Evolutionary conservation across 2,888 invertebrate genomes (phyloP), one percentile per base, ranked within the genome.

Genomic region (Allacma fusca): DNA sequence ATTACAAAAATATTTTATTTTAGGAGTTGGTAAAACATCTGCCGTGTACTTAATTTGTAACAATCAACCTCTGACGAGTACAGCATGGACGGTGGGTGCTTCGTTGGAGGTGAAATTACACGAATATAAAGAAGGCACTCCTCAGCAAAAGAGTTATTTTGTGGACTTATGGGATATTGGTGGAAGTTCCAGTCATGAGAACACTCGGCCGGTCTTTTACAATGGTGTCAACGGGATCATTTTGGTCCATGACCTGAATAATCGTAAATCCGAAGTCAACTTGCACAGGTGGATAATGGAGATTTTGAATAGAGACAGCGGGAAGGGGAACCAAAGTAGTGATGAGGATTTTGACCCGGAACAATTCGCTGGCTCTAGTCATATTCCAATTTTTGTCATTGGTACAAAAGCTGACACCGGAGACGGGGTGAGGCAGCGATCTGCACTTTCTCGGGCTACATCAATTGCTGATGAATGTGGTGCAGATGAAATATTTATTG

Each of bases 141-240:
- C 94, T 24, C 91, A 92, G 79, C 97, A 98, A 86, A 93, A 92
- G 84, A 92, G 94, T 5, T 97, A 92, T 87, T 97, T 97, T 86
- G 90, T 98, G 28, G 98, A 99, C 88, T 89, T 98, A 43, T 99
- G 98, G 94, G 99, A 99, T 86, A 91, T 99, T 75, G 98, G 98
- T 5, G 98, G 98, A 0, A 97, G 96, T 81, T 91, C 94, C 81
- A 94, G 92, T 85, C 98, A 99, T 86, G 91, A 94, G 85, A 97
- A 95, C 86, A 93, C 96, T n/a, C 90, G 98, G 85, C 91, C 92
- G 80, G 95, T 98, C 0, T 98, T 98, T 87, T 98, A 98, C 87
- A 93, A 94, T 85, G 93, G 95, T 40, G 93, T 94, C 78, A 94
- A 98, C 89, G 99, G 98, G 79, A 93, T 98, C 44, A 95, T 99